These are phyloP conservation scores for Pristionchus exspectatus DNA, from an alignment of 2,888 invertebrate genomes.

Conservation along the genomic window DNA sequence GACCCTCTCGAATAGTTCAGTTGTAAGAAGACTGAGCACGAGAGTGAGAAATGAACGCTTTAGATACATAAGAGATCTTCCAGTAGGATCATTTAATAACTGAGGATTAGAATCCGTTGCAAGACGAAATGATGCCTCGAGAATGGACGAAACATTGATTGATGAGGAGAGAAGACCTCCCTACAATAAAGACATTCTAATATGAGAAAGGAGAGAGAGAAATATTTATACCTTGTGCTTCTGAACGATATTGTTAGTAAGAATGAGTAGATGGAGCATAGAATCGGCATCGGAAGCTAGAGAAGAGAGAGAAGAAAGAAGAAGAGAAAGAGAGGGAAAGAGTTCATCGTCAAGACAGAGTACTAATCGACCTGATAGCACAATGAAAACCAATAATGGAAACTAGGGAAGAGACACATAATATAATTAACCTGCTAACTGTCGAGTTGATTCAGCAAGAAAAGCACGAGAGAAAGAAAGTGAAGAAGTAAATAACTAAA, in stretches of 20 bases:
- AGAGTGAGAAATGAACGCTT: constrained; percentile 66
- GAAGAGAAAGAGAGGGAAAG: constrained; percentile 81
- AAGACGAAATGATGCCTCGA: constrained; percentile 63
- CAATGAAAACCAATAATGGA: constrained; percentile 63
- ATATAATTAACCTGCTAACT: constrained; percentile 76
- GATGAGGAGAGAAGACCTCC: constrained; percentile 62
- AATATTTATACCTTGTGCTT: constrained; percentile 81
- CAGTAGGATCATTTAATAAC: neutral
- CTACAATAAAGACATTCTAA: constrained; percentile 43
- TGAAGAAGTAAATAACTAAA: constrained; percentile 65
- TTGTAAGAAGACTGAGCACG: constrained; percentile 56
- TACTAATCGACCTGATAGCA: constrained; percentile 82
- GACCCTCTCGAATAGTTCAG: neutral
- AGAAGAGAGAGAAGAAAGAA: constrained; percentile 68
- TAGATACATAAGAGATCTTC: constrained; percentile 58
- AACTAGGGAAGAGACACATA: neutral
- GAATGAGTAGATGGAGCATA: constrained; percentile 82
- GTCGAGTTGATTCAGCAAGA: constrained; percentile 81
- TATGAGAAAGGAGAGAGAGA: neutral
- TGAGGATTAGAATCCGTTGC: constrained; percentile 54
- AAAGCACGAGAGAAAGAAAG: constrained; percentile 62
- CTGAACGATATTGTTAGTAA: constrained; percentile 83
- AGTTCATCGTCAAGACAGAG: constrained; percentile 83
- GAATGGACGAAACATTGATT: constrained; percentile 62
- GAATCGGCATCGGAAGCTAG: constrained; percentile 78